Base-by-base conservation (phyloP, 92 coral and sea anemone genomes). In the Zoanthus gigantus region DNA sequence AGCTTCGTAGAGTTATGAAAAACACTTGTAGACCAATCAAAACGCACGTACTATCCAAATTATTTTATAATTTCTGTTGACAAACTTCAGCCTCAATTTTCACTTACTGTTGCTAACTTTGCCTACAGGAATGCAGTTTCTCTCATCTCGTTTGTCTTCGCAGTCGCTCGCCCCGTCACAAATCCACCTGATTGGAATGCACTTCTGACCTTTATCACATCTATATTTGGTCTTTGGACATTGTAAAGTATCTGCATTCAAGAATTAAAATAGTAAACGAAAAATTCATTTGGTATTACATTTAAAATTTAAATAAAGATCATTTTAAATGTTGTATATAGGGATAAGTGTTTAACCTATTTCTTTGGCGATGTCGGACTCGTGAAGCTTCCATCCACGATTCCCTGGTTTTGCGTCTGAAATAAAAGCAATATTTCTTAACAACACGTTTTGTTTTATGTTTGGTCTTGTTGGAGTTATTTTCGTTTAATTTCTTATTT, bases 121-220 rank as follows among this genome's bases (percentile, higher is more conserved):
- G 61, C 83, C 90, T 32, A 88, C 72, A 28, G 79, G 67, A n/a
- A 94, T 78, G 72, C 98, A 94, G 89, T 94, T 93, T 47, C 98
- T 89, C 79, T 94, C 98, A 71, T 94, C 98, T 16, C 86, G 84
- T 17, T 91, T 91, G 79, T 94, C 98, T 23, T 73, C 87, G 50
- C 98, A 94, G 91, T 94, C 98, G 72, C 76, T 65, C 76, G 88
- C 90, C 16, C 94, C 94, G 86, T 94, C 98, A 82, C 98, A 94
- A 78, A 94, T 94, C 95, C 95, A 94, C 79, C 93, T 83, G 29
- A 94, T 65, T 12, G 95, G 89, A 11, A 94, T 94, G 71, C 98
- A 94, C 69, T 91, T 93, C 16, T 72, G 91, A 8, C 95, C 94
- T 9, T 87, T 76, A 34, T 94, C 98, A 46, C 98, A 94, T 30